A percentile compares a stretch with the other conserved stretches of the same genome.
phyloP scores from a whole-genome alignment of 53 echinoderm and acorn worm genomes.

The Patiria pectinifera region DNA sequence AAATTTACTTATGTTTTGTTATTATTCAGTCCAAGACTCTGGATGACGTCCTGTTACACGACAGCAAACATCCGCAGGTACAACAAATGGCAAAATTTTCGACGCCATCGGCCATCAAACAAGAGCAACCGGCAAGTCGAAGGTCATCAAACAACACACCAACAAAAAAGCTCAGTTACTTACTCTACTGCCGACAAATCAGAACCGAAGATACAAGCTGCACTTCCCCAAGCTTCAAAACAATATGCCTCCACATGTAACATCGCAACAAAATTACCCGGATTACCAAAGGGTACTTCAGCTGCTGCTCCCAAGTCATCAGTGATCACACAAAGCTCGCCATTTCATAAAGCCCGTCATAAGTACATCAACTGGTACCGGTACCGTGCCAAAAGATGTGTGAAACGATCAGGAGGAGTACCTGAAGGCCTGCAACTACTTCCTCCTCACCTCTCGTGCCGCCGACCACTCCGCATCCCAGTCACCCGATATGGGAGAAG shows the following conservation, averaged over 20 bases:
- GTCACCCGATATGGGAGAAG: neutral
- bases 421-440: neutral
- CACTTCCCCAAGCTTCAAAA: too few species aligned
- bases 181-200: too few species aligned
- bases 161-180: too few species aligned
- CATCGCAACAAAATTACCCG: neutral
- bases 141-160: too few species aligned
- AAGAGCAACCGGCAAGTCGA: too few species aligned
- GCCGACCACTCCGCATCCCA: neutral
- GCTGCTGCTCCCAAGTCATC: neutral
- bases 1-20: neutral
- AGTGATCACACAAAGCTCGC: neutral
- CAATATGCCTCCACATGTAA: too few species aligned
- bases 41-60: neutral
- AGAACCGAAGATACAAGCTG: too few species aligned
- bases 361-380: too few species aligned
- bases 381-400: neutral
- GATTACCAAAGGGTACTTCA: too few species aligned
- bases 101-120: too few species aligned
- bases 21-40: conserved; percentile 5
- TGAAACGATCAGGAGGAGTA: neutral
- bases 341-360: too few species aligned
- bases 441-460: neutral
- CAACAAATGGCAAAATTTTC: too few species aligned
- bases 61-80: neutral